A percentile compares a stretch with the other conserved stretches of the same genome.
Conservation (phyloP, 2,797 vertebrate genomes). For the Mormyrops boulengeri region DNA sequence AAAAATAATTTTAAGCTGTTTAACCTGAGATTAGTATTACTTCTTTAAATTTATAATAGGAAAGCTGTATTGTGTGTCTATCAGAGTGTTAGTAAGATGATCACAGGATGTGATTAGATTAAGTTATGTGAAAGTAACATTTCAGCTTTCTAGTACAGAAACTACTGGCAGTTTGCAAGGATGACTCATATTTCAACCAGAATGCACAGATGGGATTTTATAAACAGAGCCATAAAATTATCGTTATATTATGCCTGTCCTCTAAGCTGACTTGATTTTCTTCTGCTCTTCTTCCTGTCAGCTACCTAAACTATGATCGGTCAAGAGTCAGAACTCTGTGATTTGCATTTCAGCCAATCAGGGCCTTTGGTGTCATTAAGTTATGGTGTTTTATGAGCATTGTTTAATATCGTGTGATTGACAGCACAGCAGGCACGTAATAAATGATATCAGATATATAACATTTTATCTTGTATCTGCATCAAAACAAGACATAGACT, state of each 20-base stretch:
- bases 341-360: not conserved
- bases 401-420: not conserved
- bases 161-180: not conserved
- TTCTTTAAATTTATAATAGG: not conserved
- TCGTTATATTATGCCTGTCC: not conserved
- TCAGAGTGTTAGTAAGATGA: not conserved
- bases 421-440: not conserved
- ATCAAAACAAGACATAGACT: not conserved
- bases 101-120: not conserved
- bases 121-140: not conserved
- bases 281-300: not conserved
- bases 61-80: not conserved
- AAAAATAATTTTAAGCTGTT: not conserved
- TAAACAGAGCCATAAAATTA: conserved; percentile 1
- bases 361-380: not conserved
- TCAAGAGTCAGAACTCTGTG: not conserved
- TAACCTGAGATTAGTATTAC: not conserved
- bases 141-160: not conserved
- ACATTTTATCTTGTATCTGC: not conserved
- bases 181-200: not conserved
- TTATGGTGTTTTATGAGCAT: not conserved
- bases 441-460: not conserved
- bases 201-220: not conserved
- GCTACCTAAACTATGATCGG: not conserved
- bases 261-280: not conserved